phyloP scores from a whole-genome alignment of 2,797 vertebrate species.

The Malurus splendens region DNA sequence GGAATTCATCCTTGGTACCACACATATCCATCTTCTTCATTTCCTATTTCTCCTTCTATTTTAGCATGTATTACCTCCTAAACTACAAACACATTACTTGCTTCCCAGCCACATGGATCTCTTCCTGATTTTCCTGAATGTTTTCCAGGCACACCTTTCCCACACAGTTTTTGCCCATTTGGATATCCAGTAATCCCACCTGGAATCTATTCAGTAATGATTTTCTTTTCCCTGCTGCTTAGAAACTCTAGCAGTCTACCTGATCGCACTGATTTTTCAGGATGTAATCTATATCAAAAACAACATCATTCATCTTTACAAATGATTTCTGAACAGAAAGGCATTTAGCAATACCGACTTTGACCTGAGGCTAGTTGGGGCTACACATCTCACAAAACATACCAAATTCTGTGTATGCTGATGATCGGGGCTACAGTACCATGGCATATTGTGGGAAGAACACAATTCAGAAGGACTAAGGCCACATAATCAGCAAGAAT shows the following conservation, averaged over 20 bases:
- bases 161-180: neutral
- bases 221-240: neutral
- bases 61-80: neutral
- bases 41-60: neutral
- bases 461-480: neutral
- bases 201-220: neutral
- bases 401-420: neutral
- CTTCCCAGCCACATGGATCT: neutral
- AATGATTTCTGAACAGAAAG: neutral
- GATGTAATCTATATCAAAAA: neutral
- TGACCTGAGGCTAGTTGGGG: neutral
- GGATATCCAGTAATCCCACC: neutral
- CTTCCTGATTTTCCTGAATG: neutral
- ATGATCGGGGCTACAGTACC: neutral
- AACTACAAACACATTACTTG: neutral
- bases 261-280: neutral
- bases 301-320: fast-evolving
- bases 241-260: neutral
- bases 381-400: neutral
- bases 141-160: neutral
- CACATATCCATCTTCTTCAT: neutral
- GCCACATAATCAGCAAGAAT: fast-evolving
- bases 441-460: neutral
- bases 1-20: neutral
- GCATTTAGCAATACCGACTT: neutral